Percentiles rank a stretch among this genome's conserved stretches.
Evolutionary conservation across 35 echinoderm and acorn worm genomes (phyloP).

Genomic region (Nesometra sesokonis): DNA sequence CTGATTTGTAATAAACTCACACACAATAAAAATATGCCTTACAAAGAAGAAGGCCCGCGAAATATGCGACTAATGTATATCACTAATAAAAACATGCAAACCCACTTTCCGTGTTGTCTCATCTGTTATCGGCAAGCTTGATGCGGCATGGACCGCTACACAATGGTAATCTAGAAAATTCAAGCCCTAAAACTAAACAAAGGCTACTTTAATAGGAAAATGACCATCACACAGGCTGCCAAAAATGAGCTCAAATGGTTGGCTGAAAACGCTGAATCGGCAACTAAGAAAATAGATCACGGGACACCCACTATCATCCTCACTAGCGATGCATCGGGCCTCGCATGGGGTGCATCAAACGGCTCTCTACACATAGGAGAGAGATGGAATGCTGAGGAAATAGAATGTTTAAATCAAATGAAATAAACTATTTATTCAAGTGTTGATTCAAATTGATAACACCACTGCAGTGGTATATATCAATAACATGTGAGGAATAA

Average conservation of each 20-base stretch:
- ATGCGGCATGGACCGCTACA: conserved; percentile 15
- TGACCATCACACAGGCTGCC: background rate
- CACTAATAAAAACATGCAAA: background rate
- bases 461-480: background rate
- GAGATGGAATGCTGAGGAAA: conserved; percentile 21
- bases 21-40: conserved; percentile 14
- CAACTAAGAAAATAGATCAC: background rate
- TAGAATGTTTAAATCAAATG: background rate
- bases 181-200: background rate
- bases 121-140: conserved; percentile 18
- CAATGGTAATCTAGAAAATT: background rate
- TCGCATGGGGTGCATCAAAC: conserved; percentile 21
- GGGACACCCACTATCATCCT: background rate
- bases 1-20: conserved; percentile 41
- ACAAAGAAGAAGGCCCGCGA: background rate
- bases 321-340: conserved; percentile 26
- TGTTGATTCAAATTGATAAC: background rate
- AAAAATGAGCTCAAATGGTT: conserved; percentile 11
- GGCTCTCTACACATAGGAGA: conserved; percentile 12
- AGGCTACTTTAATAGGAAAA: conserved; percentile 8
- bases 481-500: background rate
- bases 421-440: background rate
- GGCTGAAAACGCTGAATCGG: background rate
- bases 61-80: background rate
- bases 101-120: conserved; percentile 7